Base-by-base conservation (phyloP, 2,888 invertebrate species). In the Cepaea hortensis region DNA sequence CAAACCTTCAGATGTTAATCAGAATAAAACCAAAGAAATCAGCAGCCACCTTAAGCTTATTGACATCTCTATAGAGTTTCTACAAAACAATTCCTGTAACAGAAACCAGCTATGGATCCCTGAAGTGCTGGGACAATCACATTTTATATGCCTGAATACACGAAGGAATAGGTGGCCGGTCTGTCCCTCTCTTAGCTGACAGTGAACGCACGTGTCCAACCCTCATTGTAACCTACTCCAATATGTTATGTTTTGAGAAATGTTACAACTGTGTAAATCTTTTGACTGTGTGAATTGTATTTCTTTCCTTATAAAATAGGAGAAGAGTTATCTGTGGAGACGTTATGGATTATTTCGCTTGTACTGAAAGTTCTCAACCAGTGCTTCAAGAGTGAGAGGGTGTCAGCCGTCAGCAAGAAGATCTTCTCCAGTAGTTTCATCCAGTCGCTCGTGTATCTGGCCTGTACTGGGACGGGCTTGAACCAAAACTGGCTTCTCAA, bases 401-500 rank as follows among this genome's bases (percentile, higher is more conserved):
- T 90, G 68, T 89, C 88, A 62, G 88, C 88, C 70, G 85, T 87
- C 55, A 84, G 87, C n/a, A 81, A 81, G 76, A 85, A 82, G 85
- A 91, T 91, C 75, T 88, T 94, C 80, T 92, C 90, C 85, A 89
- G 90, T 23, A 88, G 91, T 73, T 93, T 94, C 84, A 91, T 94
- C 50, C 93, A 93, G 89, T 91, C 92, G 86, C 87, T 94, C n/a
- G 93, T 94, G 7, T 91, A 92, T 85, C 89, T 94, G 15, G 93
- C 94, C 75, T 92, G 93, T 84, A 92, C 92, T 86, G 93, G 93
- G 3, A 94, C 94, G 1, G 92, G 93, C 75, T 92, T 94, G 87
- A 93, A 92, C 89, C 93, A 93, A 81, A 93, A 93, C 88, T 94
- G 94, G 94, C 91, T 94, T 13, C 91, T 93, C 6, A 93, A 92